Percentiles rank a stretch among this genome's conserved stretches.
Evolutionary conservation across 2,888 invertebrate genomes (phyloP).

Genomic region (Athripsodes cinereus): DNA sequence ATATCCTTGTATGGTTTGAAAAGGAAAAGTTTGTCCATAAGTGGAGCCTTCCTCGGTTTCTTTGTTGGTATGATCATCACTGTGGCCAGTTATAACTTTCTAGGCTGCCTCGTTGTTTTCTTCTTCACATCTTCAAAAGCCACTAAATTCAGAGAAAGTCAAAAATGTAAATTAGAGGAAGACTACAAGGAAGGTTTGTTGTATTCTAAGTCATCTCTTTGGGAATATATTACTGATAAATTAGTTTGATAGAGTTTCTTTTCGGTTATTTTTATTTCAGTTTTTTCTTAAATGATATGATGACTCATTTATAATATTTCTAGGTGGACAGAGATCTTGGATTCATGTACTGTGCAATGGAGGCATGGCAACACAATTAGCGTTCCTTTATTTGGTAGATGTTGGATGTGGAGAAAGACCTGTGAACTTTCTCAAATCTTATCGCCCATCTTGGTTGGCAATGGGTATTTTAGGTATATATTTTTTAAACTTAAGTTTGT

Average conservation of each 20-base stretch:
- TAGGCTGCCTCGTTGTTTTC: constrained; percentile 66
- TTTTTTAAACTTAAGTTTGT: no score
- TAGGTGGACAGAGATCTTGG: constrained; percentile 84
- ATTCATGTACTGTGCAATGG: constrained; percentile 85
- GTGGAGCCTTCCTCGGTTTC: constrained; percentile 66
- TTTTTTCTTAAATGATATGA: no score
- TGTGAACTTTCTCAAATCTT: constrained; percentile 69
- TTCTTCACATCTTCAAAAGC: constrained; percentile 76
- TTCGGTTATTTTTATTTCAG: no score
- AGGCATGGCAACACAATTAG: constrained; percentile 78
- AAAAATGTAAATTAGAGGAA: constrained; percentile 64
- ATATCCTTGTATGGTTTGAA: constrained; percentile 62
- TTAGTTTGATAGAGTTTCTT: no score
- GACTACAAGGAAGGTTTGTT: constrained; percentile 71
- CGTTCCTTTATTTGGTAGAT: constrained; percentile 71
- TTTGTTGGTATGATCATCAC: constrained; percentile 71
- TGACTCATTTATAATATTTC: constrained; percentile 27
- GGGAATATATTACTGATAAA: no score
- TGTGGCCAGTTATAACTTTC: constrained; percentile 70
- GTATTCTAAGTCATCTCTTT: not conserved
- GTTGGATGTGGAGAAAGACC: constrained; percentile 71
- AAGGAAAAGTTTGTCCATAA: constrained; percentile 60
- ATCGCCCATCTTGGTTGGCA: constrained; percentile 77
- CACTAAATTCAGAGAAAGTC: constrained; percentile 65
- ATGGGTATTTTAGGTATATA: constrained; percentile 65